Percentiles rank a stretch among this genome's conserved stretches.
phyloP scores from a whole-genome alignment of 2,113 vertebrate genomes.

The Centrocercus urophasianus region DNA sequence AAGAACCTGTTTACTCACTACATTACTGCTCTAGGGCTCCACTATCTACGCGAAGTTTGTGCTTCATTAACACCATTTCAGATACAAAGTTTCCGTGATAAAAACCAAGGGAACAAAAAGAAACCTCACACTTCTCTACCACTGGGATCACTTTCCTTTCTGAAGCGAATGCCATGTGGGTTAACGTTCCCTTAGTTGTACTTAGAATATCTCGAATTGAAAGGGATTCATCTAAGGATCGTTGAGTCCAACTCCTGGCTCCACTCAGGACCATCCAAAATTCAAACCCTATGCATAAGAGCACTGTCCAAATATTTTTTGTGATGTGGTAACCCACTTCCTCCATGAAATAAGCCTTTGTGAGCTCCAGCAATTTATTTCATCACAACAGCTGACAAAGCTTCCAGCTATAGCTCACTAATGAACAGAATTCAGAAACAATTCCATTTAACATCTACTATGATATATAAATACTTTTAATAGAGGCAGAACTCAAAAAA shows the following conservation, averaged over 20 bases:
- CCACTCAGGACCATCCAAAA: background rate
- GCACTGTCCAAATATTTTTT: background rate
- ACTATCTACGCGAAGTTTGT: background rate
- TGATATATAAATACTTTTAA: rapidly evolving
- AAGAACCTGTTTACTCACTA: background rate
- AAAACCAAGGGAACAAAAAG: background rate
- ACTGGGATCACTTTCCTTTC: background rate
- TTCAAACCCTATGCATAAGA: background rate
- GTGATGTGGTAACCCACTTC: background rate
- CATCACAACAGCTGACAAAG: background rate
- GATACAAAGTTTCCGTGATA: background rate
- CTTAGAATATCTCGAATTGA: background rate
- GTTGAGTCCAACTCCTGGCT: background rate
- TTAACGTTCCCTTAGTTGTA: background rate
- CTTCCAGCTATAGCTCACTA: background rate
- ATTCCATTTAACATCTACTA: background rate
- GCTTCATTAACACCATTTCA: background rate
- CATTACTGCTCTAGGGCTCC: background rate
- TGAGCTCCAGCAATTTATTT: background rate
- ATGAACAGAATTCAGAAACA: background rate
- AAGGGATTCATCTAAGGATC: background rate
- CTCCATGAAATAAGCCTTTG: background rate
- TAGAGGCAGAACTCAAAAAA: background rate
- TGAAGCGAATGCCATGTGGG: background rate
- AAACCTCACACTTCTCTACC: background rate